phyloP scores from a whole-genome alignment of 2,888 invertebrate species.

The Folsomia candida region DNA sequence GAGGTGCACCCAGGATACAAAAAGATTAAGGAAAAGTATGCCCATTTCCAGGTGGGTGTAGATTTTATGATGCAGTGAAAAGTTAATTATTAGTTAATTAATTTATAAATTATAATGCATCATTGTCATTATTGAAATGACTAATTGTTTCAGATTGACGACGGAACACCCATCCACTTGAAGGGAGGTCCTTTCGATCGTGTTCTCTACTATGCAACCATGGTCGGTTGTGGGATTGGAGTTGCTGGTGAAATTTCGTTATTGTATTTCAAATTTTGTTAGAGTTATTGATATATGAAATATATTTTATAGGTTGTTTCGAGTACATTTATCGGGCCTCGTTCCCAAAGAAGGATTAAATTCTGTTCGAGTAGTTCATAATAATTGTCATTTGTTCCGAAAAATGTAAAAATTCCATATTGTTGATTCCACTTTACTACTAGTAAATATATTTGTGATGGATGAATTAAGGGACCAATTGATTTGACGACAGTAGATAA shows the following conservation, averaged over 20 bases:
- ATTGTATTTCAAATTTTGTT: too few species aligned
- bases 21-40: constrained; percentile 30
- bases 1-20: constrained; percentile 27
- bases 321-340: constrained; percentile 31
- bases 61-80: constrained; percentile 14
- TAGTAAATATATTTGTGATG: too few species aligned
- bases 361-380: too few species aligned
- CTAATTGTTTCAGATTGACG: constrained; percentile 28
- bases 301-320: too few species aligned
- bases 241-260: constrained; percentile 14
- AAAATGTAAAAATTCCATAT: too few species aligned
- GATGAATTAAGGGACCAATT: too few species aligned
- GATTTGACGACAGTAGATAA: too few species aligned
- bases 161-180: constrained; percentile 39
- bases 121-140: too few species aligned
- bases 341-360: constrained; percentile 33
- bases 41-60: constrained; percentile 31
- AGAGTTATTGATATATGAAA: too few species aligned
- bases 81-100: not conserved
- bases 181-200: constrained; percentile 34
- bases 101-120: not conserved
- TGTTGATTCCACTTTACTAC: too few species aligned
- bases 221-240: constrained; percentile 20
- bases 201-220: constrained; percentile 30
- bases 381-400: too few species aligned